A percentile compares a stretch with the other conserved stretches of the same genome.
Evolutionary conservation across 2,113 vertebrate species (phyloP).

Genomic region (Abramis brama): DNA sequence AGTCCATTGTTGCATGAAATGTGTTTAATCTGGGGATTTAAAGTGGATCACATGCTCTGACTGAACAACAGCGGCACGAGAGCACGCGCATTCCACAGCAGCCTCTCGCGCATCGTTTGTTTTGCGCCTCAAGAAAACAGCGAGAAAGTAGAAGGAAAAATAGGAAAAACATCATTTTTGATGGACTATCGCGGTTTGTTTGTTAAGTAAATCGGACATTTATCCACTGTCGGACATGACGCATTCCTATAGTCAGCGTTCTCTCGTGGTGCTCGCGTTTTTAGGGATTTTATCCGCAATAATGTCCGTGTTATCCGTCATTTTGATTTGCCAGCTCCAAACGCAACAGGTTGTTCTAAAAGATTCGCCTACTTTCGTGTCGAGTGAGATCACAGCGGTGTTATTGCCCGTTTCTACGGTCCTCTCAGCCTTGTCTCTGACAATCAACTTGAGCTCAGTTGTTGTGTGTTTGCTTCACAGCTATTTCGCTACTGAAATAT

Average conservation of each 20-base stretch:
- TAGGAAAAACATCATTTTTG: neutral
- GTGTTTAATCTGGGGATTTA: conserved; percentile 75
- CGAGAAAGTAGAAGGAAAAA: neutral
- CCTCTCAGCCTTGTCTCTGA: conserved; percentile 83
- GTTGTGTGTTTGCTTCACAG: conserved; percentile 84
- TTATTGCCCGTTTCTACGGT: conserved; percentile 80
- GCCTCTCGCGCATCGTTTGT: conserved; percentile 28
- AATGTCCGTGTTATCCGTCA: conserved; percentile 83
- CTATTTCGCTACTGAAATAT: conserved; percentile 82
- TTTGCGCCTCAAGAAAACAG: neutral
- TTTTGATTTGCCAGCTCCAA: conserved; percentile 87
- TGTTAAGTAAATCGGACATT: neutral
- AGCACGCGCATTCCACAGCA: conserved; percentile 53
- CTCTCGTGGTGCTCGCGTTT: conserved; percentile 78
- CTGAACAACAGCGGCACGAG: conserved; percentile 50
- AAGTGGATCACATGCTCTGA: conserved; percentile 71
- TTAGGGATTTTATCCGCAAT: conserved; percentile 82
- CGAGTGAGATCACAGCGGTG: conserved; percentile 65
- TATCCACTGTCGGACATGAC: conserved; percentile 62
- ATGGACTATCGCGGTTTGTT: neutral
- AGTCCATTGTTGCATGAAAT: conserved; percentile 71
- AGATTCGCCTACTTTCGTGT: conserved; percentile 62
- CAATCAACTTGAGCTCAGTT: conserved; percentile 80
- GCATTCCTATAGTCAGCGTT: conserved; percentile 76
- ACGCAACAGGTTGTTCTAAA: conserved; percentile 66